Evolutionary conservation across 1,140 invertebrate species (phyloP).

Genomic region (Papilio polytes): DNA sequence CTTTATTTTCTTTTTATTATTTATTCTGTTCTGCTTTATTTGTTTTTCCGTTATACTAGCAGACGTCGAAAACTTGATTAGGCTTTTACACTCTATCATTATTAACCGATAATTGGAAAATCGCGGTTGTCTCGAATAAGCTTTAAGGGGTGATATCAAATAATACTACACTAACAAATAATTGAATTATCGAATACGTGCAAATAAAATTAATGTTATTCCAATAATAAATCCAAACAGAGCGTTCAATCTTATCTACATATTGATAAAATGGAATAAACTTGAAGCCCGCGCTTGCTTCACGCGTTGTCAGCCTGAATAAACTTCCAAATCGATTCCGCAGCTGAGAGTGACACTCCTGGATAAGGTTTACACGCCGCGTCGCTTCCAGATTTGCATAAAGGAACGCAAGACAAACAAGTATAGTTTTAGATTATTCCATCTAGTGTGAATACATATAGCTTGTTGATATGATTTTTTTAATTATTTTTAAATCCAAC

Average conservation of each 20-base stretch:
- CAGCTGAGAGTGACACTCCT: constrained; percentile 77
- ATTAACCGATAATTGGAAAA: neutral
- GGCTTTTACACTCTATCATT: neutral
- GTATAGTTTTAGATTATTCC: constrained; percentile 42
- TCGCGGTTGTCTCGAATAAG: neutral
- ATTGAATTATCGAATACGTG: neutral
- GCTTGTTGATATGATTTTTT: neutral
- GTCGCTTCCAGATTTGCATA: constrained; percentile 76
- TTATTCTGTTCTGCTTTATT: neutral
- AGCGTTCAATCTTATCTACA: constrained; percentile 45
- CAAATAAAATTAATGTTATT: constrained; percentile 1
- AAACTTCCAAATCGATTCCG: constrained; percentile 80
- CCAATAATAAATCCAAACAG: constrained; percentile 29
- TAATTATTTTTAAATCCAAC: too few species aligned
- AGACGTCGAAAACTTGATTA: neutral
- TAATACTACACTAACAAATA: neutral
- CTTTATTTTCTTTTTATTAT: neutral
- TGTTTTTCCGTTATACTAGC: neutral
- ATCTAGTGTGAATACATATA: constrained; percentile 1
- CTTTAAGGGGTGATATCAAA: neutral
- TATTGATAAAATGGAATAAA: constrained; percentile 60
- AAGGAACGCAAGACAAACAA: constrained; percentile 66
- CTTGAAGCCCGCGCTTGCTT: constrained; percentile 57
- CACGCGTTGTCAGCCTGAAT: constrained; percentile 78
- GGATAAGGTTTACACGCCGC: constrained; percentile 74